Percentiles rank a stretch among this genome's conserved stretches.
These are phyloP conservation scores for Netta rufina DNA, from an alignment of 2,797 vertebrate genomes.

Conservation along the genomic window DNA sequence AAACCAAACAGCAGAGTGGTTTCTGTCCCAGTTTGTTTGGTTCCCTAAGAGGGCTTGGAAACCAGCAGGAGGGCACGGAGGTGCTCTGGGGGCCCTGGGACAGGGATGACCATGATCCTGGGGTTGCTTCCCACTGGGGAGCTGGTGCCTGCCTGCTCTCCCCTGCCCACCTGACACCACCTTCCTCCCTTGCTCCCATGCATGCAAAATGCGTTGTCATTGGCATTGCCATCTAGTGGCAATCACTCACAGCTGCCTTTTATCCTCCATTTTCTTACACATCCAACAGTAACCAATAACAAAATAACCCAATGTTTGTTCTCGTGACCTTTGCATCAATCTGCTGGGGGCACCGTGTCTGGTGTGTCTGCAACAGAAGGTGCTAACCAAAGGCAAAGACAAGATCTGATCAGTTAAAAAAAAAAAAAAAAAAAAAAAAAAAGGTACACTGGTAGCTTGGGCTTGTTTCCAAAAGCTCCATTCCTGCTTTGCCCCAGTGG, in stretches of 20 bases:
- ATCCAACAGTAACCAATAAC: rapidly evolving
- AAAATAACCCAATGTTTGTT: neutral
- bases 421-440: too few species aligned
- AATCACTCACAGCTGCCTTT: neutral
- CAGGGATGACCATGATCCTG: rapidly evolving
- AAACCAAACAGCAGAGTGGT: rapidly evolving
- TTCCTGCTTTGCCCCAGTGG: rapidly evolving
- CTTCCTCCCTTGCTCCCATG: too few species aligned
- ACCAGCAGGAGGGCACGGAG: rapidly evolving
- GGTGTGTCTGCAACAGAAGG: rapidly evolving
- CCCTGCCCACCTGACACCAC: too few species aligned
- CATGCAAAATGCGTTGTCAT: neutral
- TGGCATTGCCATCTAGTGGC: neutral
- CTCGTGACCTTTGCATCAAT: rapidly evolving
- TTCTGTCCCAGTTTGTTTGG: rapidly evolving
- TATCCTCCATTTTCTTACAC: neutral
- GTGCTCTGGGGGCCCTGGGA: rapidly evolving
- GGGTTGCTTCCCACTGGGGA: neutral
- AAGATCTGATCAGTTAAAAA: neutral
- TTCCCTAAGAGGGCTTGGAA: neutral
- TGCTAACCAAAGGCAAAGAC: neutral
- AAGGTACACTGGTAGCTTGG: neutral
- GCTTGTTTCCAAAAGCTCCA: neutral
- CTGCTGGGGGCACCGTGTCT: rapidly evolving
- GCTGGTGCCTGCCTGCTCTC: too few species aligned